These are phyloP conservation scores for Neosalanx taihuensis DNA, from an alignment of 2,797 vertebrate species.

Conservation along the genomic window DNA sequence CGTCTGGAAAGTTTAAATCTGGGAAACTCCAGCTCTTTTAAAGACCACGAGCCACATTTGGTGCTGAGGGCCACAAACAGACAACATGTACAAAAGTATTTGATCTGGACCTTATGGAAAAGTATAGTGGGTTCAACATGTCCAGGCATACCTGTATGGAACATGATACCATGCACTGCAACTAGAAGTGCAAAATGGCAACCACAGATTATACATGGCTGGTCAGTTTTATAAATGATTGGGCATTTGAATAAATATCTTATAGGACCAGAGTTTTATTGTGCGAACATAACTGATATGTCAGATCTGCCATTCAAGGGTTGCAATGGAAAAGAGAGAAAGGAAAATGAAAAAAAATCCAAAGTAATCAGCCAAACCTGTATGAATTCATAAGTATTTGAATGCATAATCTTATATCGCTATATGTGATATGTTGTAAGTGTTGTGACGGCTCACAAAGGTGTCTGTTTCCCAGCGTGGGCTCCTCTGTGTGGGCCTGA, in stretches of 20 bases:
- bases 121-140: constrained; percentile 26
- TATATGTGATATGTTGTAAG: neutral
- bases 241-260: too few species aligned
- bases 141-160: constrained; percentile 35
- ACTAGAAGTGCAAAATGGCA: constrained; percentile 31
- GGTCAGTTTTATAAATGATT: neutral
- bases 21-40: too few species aligned
- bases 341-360: too few species aligned
- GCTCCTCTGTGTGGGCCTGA: constrained; percentile 6
- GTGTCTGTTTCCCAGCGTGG: neutral
- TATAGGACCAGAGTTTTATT: too few species aligned
- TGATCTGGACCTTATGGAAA: neutral
- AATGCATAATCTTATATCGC: neutral
- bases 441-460: neutral
- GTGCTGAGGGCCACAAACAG: neutral
- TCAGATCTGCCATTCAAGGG: too few species aligned
- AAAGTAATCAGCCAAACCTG: too few species aligned
- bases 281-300: too few species aligned
- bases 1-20: too few species aligned
- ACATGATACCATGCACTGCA: constrained; percentile 27
- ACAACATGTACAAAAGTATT: neutral
- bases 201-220: neutral
- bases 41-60: neutral
- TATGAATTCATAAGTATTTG: neutral
- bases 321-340: too few species aligned